Evolutionary conservation across 2,888 invertebrate species (phyloP).

Genomic region (Dastarcus helophoroides): DNA sequence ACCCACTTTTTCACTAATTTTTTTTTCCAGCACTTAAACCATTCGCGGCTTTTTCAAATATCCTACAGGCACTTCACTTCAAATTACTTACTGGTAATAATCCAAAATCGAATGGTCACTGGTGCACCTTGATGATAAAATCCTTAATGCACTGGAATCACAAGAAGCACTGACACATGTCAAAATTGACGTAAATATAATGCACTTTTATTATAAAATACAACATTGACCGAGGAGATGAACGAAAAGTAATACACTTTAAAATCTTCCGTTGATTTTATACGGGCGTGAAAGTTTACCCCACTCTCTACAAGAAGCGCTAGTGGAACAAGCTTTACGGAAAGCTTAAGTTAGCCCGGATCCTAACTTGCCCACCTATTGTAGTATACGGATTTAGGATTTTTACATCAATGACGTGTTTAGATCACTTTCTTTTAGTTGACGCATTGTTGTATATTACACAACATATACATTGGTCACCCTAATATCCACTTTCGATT

Average conservation of each 20-base stretch:
- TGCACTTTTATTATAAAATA: slow-evolving; percentile 17
- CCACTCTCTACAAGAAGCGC: slow-evolving; percentile 26
- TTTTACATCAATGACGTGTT: slow-evolving; percentile 22
- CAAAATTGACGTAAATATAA: slow-evolving; percentile 9
- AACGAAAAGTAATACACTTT: slow-evolving; percentile 34
- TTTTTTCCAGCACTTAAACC: no score
- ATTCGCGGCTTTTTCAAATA: no score
- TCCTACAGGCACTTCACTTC: no score
- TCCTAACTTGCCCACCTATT: slow-evolving; percentile 16
- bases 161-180: slow-evolving; percentile 12
- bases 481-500: slow-evolving; percentile 7
- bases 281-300: slow-evolving; percentile 39
- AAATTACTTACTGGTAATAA: slow-evolving; percentile 11
- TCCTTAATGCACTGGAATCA: slow-evolving; percentile 11
- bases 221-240: slow-evolving; percentile 8
- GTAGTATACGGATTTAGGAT: slow-evolving; percentile 24
- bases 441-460: slow-evolving; percentile 22
- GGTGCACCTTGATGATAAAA: slow-evolving; percentile 5
- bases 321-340: slow-evolving; percentile 29
- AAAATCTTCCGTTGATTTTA: slow-evolving; percentile 37
- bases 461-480: slow-evolving; percentile 17
- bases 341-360: slow-evolving; percentile 22
- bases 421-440: slow-evolving; percentile 25
- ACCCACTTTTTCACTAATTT: no score
- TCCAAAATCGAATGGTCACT: slow-evolving; percentile 10